phyloP scores from a whole-genome alignment of 2,888 invertebrate species.

The Branchellion lobata region DNA sequence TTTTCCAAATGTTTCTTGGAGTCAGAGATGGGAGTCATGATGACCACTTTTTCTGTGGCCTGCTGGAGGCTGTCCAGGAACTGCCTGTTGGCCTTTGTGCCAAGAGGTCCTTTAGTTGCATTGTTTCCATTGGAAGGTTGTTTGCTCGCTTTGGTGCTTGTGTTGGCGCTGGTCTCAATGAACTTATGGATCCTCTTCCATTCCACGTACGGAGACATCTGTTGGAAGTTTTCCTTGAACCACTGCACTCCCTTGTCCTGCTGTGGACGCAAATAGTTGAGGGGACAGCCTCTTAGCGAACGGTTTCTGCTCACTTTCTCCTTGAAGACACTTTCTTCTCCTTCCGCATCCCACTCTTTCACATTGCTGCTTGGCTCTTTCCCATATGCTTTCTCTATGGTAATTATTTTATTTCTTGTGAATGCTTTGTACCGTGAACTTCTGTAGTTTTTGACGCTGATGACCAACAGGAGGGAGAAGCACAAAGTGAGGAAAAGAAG shows the following conservation, averaged over 20 bases:
- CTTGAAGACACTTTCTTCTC: not conserved
- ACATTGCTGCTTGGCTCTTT: not conserved
- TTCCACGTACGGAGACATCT: conserved; percentile 23
- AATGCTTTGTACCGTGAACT: too few species aligned
- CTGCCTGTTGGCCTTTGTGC: too few species aligned
- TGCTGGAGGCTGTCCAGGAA: not conserved
- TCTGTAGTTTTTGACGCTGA: too few species aligned
- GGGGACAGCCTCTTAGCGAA: not conserved
- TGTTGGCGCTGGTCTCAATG: too few species aligned
- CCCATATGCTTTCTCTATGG: too few species aligned
- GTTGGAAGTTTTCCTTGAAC: conserved; percentile 21
- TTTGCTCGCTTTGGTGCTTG: not conserved
- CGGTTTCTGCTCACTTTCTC: not conserved
- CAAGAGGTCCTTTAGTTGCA: too few species aligned
- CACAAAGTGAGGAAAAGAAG: too few species aligned
- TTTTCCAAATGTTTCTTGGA: conserved; percentile 52
- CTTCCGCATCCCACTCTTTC: not conserved
- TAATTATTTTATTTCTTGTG: too few species aligned
- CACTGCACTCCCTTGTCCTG: not conserved
- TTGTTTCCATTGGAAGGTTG: not conserved
- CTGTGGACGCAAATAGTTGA: not conserved
- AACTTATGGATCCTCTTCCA: too few species aligned
- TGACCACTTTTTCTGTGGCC: conserved; percentile 50
- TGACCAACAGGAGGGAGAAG: too few species aligned
- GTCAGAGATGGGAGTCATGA: conserved; percentile 57